Evolutionary conservation across 2,888 invertebrate species (phyloP).

Genomic region (Sthenelais limicola): DNA sequence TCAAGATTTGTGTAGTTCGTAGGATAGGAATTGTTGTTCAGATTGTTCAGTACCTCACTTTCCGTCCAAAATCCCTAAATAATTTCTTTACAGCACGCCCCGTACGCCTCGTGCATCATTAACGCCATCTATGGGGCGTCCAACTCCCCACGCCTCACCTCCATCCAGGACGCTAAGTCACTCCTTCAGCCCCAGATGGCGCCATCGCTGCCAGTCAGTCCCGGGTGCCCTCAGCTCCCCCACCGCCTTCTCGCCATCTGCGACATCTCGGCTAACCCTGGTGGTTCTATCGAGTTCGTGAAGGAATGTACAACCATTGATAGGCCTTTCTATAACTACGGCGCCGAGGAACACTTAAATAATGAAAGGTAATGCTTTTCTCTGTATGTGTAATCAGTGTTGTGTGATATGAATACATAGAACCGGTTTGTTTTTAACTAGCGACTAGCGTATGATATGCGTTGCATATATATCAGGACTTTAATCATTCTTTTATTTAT

Average conservation of each 20-base stretch:
- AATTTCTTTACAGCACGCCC: slow-evolving; percentile 85
- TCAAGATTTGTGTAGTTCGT: no score
- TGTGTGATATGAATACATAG: no score
- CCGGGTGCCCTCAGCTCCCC: slow-evolving; percentile 69
- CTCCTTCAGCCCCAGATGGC: slow-evolving; percentile 82
- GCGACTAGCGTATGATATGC: no score
- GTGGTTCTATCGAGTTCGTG: slow-evolving; percentile 99
- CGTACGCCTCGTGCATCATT: slow-evolving; percentile 95
- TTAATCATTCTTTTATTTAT: no score
- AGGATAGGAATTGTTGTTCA: no score
- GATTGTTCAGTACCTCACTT: no score
- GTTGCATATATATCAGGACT: no score
- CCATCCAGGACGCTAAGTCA: slow-evolving; percentile 98
- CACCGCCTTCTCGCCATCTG: slow-evolving; percentile 89
- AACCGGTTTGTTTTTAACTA: no score
- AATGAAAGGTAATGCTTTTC: slow-evolving; percentile 81
- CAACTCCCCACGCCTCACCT: slow-evolving; percentile 93
- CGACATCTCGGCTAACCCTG: slow-evolving; percentile 99
- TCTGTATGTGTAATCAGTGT: no score
- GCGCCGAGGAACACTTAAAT: slow-evolving; percentile 97
- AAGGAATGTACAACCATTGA: slow-evolving; percentile 99
- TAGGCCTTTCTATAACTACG: slow-evolving; percentile 98
- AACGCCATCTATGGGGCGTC: slow-evolving; percentile 99
- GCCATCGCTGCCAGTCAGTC: slow-evolving; percentile 89
- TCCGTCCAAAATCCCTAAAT: no score